Conservation (phyloP, 2,888 invertebrate genomes). For the Meiosimyza platycephala region DNA sequence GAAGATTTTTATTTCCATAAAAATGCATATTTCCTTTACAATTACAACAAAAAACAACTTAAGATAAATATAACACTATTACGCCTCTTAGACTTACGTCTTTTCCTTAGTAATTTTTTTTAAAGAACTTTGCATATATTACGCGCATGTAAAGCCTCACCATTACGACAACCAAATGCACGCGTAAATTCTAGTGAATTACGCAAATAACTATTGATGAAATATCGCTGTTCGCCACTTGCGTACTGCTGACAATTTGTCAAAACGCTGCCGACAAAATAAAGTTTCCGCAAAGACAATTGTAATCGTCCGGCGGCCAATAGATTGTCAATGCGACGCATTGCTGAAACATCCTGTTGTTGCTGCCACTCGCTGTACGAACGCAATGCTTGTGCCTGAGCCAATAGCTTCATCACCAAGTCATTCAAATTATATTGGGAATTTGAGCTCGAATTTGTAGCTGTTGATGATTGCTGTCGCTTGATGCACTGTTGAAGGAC, state of each 20-base stretch:
- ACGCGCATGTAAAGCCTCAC: constrained; percentile 51
- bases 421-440: constrained; percentile 52
- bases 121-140: constrained; percentile 48
- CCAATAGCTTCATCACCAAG: constrained; percentile 55
- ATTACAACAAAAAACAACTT: too few relatives aligned
- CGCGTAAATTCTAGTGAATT: constrained; percentile 58
- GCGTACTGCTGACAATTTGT: constrained; percentile 52
- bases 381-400: constrained; percentile 52
- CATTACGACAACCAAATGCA: constrained; percentile 55
- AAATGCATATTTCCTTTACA: too few relatives aligned
- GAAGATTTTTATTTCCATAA: too few relatives aligned
- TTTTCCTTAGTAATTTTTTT: neutral
- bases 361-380: constrained; percentile 54
- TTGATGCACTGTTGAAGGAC: constrained; percentile 53
- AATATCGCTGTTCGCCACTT: constrained; percentile 47
- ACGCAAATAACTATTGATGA: constrained; percentile 56
- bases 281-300: constrained; percentile 55
- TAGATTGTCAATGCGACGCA: constrained; percentile 48
- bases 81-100: neutral
- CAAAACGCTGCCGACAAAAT: constrained; percentile 56
- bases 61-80: neutral
- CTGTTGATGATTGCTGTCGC: constrained; percentile 36
- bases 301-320: constrained; percentile 49
- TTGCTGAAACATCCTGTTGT: constrained; percentile 46
- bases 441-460: neutral